Evolutionary conservation across 1,140 invertebrate species (phyloP).

Genomic region (Bombus turneri): DNA sequence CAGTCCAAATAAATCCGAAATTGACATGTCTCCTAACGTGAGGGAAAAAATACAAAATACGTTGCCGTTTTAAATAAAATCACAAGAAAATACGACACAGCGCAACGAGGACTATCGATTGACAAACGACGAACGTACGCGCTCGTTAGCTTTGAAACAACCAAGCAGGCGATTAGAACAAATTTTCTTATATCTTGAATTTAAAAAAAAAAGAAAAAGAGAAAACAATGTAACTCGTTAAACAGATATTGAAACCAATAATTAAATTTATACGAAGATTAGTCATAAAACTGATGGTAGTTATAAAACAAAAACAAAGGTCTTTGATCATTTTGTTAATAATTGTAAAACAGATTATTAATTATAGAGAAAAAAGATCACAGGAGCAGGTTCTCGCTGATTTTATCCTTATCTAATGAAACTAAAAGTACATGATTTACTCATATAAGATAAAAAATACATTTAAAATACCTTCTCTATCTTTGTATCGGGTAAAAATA

Average conservation of each 20-base stretch:
- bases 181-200: slow-evolving; percentile 8
- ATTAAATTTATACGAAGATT: not conserved
- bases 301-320: not conserved
- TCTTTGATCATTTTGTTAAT: not conserved
- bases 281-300: not conserved
- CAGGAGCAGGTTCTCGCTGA: not conserved
- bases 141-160: slow-evolving; percentile 22
- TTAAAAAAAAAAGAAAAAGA: not conserved
- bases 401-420: not conserved
- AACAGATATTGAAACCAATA: not conserved
- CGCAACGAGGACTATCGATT: slow-evolving; percentile 18
- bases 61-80: slow-evolving; percentile 19
- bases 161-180: slow-evolving; percentile 9
- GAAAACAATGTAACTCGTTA: not conserved
- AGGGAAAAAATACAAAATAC: slow-evolving; percentile 19
- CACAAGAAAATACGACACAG: slow-evolving; percentile 1
- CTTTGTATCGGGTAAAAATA: not conserved
- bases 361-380: not conserved
- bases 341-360: not conserved
- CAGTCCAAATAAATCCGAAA: slow-evolving; percentile 83
- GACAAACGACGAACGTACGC: slow-evolving; percentile 43
- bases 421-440: not conserved
- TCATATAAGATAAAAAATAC: not conserved
- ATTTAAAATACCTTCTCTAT: not conserved
- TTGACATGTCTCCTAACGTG: slow-evolving; percentile 77